phyloP scores from a whole-genome alignment of 2,888 invertebrate species.

The Hydropsyche betteni region DNA sequence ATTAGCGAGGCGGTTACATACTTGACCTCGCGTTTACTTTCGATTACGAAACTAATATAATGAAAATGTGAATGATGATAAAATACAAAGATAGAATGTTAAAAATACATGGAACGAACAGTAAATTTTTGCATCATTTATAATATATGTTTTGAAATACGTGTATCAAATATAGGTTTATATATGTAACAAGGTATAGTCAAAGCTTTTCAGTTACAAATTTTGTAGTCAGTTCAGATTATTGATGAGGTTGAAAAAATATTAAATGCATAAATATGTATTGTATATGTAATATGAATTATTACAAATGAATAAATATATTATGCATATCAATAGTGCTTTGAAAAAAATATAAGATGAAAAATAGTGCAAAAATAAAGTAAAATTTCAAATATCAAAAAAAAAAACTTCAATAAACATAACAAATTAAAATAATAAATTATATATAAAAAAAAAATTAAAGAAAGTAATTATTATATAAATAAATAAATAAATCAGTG shows the following conservation, averaged over 20 bases:
- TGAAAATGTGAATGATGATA: too few relatives aligned
- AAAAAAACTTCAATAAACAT: too few relatives aligned
- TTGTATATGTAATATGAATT: conserved; percentile 46
- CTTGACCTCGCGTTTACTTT: too few relatives aligned
- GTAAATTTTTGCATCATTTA: too few relatives aligned
- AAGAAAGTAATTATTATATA: too few relatives aligned
- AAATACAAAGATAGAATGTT: too few relatives aligned
- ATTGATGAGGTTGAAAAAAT: not conserved
- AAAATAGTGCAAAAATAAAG: conserved; percentile 15
- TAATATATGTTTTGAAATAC: too few relatives aligned
- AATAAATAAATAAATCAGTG: too few relatives aligned
- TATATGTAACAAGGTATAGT: not conserved
- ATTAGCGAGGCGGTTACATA: not conserved
- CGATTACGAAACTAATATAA: too few relatives aligned
- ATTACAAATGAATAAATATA: conserved; percentile 61
- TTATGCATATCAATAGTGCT: conserved; percentile 44
- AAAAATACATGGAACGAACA: too few relatives aligned
- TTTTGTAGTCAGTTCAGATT: not conserved
- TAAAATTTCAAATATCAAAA: not conserved
- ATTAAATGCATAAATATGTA: conserved; percentile 6
- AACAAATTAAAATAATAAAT: not conserved
- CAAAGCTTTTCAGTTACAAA: conserved; percentile 26
- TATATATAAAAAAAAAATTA: too few relatives aligned
- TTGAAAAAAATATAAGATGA: conserved; percentile 16
- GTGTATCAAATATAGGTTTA: not conserved